Percentiles rank a stretch among this genome's conserved stretches.
These are phyloP conservation scores for Lipophrys pholis DNA, from an alignment of 2,113 vertebrate genomes.

Conservation along the genomic window DNA sequence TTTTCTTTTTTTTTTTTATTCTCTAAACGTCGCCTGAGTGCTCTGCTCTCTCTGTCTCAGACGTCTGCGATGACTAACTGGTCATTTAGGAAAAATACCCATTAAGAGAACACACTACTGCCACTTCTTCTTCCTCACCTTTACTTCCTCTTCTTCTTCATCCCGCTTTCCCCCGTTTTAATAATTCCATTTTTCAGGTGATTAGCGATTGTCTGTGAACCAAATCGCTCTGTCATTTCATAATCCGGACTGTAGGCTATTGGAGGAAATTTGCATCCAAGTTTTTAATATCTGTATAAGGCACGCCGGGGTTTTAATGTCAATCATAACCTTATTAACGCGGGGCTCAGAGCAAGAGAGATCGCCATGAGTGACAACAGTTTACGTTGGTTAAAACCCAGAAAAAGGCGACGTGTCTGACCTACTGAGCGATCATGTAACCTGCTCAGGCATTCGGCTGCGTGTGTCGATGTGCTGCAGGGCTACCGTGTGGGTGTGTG, in stretches of 20 bases:
- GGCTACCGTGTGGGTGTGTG: slow-evolving; percentile 46
- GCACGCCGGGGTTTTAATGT: slow-evolving; percentile 75
- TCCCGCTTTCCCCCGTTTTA: slow-evolving; percentile 39
- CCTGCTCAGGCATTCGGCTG: slow-evolving; percentile 48
- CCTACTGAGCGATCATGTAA: slow-evolving; percentile 51
- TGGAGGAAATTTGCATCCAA: slow-evolving; percentile 69
- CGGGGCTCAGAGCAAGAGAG: slow-evolving; percentile 60
- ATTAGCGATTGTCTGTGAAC: slow-evolving; percentile 71
- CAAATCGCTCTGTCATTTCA: slow-evolving; percentile 66
- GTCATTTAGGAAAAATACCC: slow-evolving; percentile 64
- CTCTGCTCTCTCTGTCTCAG: slow-evolving; percentile 41
- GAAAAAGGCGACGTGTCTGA: slow-evolving; percentile 39
- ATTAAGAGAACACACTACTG: slow-evolving; percentile 56
- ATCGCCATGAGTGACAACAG: slow-evolving; percentile 67
- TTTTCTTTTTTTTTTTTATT: slow-evolving; percentile 6
- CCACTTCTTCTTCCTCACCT: slow-evolving; percentile 6
- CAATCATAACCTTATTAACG: slow-evolving; percentile 77
- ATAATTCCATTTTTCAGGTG: slow-evolving; percentile 65
- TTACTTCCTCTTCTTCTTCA: slow-evolving; percentile 26
- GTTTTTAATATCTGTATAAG: slow-evolving; percentile 69
- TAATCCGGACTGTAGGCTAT: slow-evolving; percentile 78
- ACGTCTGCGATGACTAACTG: slow-evolving; percentile 60
- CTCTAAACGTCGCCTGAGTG: slow-evolving; percentile 60
- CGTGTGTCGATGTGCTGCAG: slow-evolving; percentile 28
- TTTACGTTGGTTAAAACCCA: slow-evolving; percentile 59